Evolutionary conservation across 2,888 invertebrate genomes (phyloP).

Genomic region (Zelleria hepariella): DNA sequence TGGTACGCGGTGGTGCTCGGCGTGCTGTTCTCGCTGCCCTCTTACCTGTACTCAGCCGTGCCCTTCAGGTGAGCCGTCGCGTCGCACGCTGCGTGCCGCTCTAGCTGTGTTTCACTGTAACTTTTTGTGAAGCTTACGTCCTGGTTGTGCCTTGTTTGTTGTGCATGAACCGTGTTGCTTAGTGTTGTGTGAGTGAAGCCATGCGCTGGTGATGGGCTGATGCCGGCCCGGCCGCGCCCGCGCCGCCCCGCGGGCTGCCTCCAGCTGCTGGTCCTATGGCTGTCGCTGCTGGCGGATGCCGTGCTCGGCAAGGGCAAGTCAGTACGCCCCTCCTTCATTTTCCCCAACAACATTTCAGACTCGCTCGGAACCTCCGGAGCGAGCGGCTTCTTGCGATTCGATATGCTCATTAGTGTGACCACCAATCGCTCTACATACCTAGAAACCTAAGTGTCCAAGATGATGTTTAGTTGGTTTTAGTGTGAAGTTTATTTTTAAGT

Average conservation of each 20-base stretch:
- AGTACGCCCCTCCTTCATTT: slow-evolving; percentile 16
- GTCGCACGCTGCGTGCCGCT: not conserved
- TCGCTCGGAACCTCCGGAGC: no score
- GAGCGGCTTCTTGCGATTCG: no score
- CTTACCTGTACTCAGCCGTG: slow-evolving; percentile 54
- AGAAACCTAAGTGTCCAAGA: no score
- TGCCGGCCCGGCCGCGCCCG: slow-evolving; percentile 3
- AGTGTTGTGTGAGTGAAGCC: not conserved
- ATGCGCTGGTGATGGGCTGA: not conserved
- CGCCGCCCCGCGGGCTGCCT: slow-evolving; percentile 18
- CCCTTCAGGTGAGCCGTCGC: slow-evolving; percentile 54
- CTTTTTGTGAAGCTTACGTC: no score
- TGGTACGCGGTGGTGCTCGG: slow-evolving; percentile 62
- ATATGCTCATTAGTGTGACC: no score
- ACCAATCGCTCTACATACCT: no score
- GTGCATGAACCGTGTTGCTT: not conserved
- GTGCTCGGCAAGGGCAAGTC: slow-evolving; percentile 31
- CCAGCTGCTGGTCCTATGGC: slow-evolving; percentile 33
- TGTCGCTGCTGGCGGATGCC: slow-evolving; percentile 27
- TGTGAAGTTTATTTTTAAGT: no score
- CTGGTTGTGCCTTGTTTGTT: not conserved
- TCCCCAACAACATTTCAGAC: not conserved
- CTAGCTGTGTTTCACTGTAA: not conserved
- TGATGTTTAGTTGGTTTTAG: no score
- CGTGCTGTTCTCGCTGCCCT: slow-evolving; percentile 57